Percentiles rank a stretch among this genome's conserved stretches.
phyloP scores from a whole-genome alignment of 2,888 invertebrate genomes.

The Drosophila tripunctata region DNA sequence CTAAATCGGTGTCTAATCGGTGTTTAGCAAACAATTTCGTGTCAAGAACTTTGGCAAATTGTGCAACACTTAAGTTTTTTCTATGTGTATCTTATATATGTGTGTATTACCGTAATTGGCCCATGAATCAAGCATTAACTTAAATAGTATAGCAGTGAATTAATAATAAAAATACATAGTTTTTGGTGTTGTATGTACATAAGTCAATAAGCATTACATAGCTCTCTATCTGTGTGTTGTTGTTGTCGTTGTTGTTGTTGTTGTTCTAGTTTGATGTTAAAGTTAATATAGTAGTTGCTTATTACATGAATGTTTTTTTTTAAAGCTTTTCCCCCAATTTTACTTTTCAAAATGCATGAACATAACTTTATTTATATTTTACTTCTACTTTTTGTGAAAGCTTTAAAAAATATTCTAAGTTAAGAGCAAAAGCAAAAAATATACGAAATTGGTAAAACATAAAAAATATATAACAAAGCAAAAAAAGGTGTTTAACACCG shows the following conservation, averaged over 20 bases:
- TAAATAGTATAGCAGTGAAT: slow-evolving; percentile 21
- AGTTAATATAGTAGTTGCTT: slow-evolving; percentile 48
- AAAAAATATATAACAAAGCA: too few species aligned
- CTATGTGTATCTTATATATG: slow-evolving; percentile 45
- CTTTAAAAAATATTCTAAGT: slow-evolving; percentile 62
- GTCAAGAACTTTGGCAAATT: slow-evolving; percentile 10
- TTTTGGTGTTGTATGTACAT: slow-evolving; percentile 72
- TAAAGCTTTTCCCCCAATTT: slow-evolving; percentile 8
- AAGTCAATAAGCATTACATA: slow-evolving; percentile 49
- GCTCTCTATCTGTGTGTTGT: slow-evolving; percentile 67
- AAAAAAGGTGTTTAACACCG: slow-evolving; percentile 75
- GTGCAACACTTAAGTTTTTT: slow-evolving; percentile 17
- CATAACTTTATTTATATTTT: too few species aligned
- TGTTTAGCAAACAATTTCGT: slow-evolving; percentile 21
- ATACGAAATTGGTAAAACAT: slow-evolving; percentile 53
- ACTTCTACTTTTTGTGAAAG: slow-evolving; percentile 22
- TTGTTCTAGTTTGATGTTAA: slow-evolving; percentile 25
- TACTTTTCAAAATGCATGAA: slow-evolving; percentile 42
- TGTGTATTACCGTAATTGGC: slow-evolving; percentile 42
- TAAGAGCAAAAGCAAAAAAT: slow-evolving; percentile 12
- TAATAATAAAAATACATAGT: slow-evolving; percentile 69
- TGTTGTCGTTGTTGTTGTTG: slow-evolving; percentile 46
- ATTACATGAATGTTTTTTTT: slow-evolving; percentile 13
- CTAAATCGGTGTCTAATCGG: slow-evolving; percentile 9
- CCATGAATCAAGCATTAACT: slow-evolving; percentile 24